These are phyloP conservation scores for Orthosia cruda DNA, from an alignment of 2,888 invertebrate genomes.

Conservation along the genomic window DNA sequence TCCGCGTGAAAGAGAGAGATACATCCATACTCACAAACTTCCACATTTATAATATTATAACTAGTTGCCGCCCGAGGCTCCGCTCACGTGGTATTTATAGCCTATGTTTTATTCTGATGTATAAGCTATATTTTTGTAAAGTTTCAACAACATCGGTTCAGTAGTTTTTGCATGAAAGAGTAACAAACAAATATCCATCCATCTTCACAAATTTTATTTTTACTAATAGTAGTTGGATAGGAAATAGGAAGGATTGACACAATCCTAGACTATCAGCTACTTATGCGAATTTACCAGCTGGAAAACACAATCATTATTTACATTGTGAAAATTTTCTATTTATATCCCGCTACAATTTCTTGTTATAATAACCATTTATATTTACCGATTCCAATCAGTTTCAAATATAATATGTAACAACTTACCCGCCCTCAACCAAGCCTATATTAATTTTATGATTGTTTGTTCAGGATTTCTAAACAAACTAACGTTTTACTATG, in stretches of 20 bases:
- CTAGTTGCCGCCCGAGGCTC: no score
- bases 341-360: slow-evolving; percentile 14
- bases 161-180: no score
- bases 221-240: no score
- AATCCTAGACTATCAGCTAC: neutral
- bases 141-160: no score
- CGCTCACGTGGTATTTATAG: no score
- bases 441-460: slow-evolving; percentile 38
- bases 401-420: slow-evolving; percentile 31
- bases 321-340: slow-evolving; percentile 16
- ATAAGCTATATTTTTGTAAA: no score
- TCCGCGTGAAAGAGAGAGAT: no score
- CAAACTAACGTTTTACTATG: slow-evolving; percentile 25
- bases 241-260: neutral
- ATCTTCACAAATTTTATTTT: no score
- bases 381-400: slow-evolving; percentile 34
- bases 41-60: no score
- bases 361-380: slow-evolving; percentile 41
- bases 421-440: slow-evolving; percentile 46
- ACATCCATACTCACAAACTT: no score
- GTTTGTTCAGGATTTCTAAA: slow-evolving; percentile 43
- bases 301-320: slow-evolving; percentile 9
- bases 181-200: no score
- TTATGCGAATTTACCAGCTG: neutral
- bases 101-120: no score